Evolutionary conservation across 2,113 vertebrate species (phyloP), one percentile per base, ranked within the genome.

Genomic region (Bubo bubo): DNA sequence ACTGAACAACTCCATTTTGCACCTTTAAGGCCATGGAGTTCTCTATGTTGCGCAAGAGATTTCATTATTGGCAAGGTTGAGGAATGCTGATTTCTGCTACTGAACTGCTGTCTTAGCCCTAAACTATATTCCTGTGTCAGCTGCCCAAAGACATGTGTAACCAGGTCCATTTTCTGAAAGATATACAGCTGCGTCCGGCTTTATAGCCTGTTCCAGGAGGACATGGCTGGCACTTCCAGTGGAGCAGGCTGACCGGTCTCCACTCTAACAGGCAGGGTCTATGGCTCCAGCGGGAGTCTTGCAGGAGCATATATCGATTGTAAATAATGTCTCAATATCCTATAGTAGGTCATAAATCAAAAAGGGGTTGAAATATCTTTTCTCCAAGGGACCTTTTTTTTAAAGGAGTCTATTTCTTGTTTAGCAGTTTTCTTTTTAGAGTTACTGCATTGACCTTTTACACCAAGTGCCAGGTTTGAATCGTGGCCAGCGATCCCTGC

Each of bases 321-420:
- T 96, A 97, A 98, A 98, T 98, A 97, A 98, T 89, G 75, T 97
- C 97, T 98, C 97, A 97, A 97, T 98, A 96, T 98, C 94, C 95
- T 94, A 92, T 93, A 95, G 95, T 92, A 96, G 93, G 75, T 90
- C 95, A 92, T 97, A 97, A 97, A 97, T 98, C 98, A 97, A 94
- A 97, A 91, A 93, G 59, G 93, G 96, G 93, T 96, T 95, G 90
- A 96, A 95, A 95, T 93, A 92, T 77, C 93, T 97, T 96, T 96
- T 91, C 96, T 95, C 96, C 26, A 7, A 91, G 96, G 96, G 95
- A 96, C 91, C 76, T 94, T 90, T 79, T 82, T 47, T 68, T 63
- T 34, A 62, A 83, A 94, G 70, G 75, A 91, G 79, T 93, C 94
- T 93, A 72, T 88, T 94, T 96, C 95, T 95, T 95, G 52, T 90